phyloP scores from a whole-genome alignment of 2,113 vertebrate species.

The Alexandromys fortis region DNA sequence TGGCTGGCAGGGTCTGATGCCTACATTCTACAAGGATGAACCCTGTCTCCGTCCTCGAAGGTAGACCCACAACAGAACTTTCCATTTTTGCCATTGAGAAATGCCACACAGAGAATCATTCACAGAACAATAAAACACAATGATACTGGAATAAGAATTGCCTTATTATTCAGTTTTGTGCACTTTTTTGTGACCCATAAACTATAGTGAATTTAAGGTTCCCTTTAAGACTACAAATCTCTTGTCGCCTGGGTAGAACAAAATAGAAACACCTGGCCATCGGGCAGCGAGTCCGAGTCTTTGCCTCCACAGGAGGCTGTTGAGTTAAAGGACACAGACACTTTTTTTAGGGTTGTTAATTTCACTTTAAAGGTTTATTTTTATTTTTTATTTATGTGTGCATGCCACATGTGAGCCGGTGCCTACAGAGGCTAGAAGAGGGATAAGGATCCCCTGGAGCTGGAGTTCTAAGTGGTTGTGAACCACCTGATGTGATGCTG shows the following conservation, averaged over 20 bases:
- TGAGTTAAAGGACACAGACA: not conserved
- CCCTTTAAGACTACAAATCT: not conserved
- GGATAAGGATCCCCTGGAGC: not conserved
- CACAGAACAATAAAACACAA: not conserved
- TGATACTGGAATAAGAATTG: not conserved
- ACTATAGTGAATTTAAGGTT: not conserved
- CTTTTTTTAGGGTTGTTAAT: not conserved
- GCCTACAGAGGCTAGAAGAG: not conserved
- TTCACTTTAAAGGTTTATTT: not conserved
- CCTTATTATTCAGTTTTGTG: not conserved
- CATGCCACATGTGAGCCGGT: too few species aligned
- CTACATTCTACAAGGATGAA: not conserved
- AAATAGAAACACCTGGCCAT: not conserved
- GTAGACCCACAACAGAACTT: not conserved
- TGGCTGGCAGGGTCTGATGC: not conserved
- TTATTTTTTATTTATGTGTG: not conserved
- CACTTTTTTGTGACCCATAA: slow-evolving; percentile 31
- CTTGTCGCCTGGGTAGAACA: not conserved
- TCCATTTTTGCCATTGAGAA: not conserved
- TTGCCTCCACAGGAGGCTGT: not conserved
- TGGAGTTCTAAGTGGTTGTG: not conserved
- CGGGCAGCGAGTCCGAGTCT: not conserved
- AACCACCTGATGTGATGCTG: too few species aligned
- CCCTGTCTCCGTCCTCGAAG: not conserved
- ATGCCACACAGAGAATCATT: not conserved